A percentile compares a stretch with the other conserved stretches of the same genome.
Conservation (phyloP, 2,113 vertebrate genomes). For the Dasyprocta punctata region DNA sequence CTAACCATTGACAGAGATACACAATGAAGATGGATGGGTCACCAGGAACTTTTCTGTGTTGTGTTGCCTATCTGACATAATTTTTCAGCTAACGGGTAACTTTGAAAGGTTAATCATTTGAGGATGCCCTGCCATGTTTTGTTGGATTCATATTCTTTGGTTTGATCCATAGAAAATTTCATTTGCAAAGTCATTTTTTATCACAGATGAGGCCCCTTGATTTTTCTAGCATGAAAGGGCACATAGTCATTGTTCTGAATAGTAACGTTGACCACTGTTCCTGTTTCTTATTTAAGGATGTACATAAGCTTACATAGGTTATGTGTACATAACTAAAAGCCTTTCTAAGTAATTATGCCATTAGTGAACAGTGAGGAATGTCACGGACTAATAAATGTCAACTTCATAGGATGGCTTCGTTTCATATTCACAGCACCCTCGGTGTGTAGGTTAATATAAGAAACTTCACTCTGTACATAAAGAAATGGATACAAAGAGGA, state of each 20-base stretch:
- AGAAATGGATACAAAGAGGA: neutral
- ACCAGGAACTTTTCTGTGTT: neutral
- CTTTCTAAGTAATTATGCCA: neutral
- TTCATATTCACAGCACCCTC: neutral
- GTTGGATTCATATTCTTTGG: neutral
- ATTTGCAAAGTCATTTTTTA: neutral
- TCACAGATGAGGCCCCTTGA: neutral
- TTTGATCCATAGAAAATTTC: constrained; percentile 17
- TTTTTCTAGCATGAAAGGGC: neutral
- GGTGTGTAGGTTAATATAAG: neutral
- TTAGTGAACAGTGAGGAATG: neutral
- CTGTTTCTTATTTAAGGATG: neutral
- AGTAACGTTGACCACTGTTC: neutral
- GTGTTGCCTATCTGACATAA: neutral
- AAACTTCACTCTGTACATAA: neutral
- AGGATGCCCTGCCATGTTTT: neutral
- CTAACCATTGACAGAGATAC: neutral
- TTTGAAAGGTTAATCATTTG: constrained; percentile 43
- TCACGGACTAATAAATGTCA: neutral
- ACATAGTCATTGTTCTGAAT: neutral
- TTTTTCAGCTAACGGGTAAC: constrained; percentile 40
- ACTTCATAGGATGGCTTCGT: neutral
- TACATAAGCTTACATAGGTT: neutral
- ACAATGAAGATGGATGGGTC: neutral
- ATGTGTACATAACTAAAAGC: neutral